Evolutionary conservation across 2,888 invertebrate genomes (phyloP).

Genomic region (Shargacucullia verbasci): DNA sequence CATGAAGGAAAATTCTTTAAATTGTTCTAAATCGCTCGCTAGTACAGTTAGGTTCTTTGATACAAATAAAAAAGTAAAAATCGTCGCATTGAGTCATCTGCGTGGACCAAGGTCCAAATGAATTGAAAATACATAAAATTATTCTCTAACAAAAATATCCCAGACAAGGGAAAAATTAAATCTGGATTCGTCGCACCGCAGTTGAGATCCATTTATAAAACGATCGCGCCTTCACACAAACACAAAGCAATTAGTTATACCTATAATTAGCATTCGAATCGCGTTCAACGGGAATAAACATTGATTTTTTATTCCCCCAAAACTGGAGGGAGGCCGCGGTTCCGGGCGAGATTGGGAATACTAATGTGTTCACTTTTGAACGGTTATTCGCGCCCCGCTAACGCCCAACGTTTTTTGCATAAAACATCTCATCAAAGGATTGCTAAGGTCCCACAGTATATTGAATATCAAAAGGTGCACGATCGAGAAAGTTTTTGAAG

Average conservation of each 20-base stretch:
- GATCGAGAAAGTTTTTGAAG: constrained; percentile 81
- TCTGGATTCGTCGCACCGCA: constrained; percentile 58
- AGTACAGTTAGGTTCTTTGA: constrained; percentile 14
- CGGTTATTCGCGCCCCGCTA: constrained; percentile 87
- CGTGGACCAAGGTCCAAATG: constrained; percentile 37
- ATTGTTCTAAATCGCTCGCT: constrained; percentile 27
- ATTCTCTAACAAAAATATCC: constrained; percentile 57
- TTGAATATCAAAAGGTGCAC: constrained; percentile 89
- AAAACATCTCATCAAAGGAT: constrained; percentile 90
- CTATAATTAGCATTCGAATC: constrained; percentile 86
- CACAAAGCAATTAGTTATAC: constrained; percentile 84
- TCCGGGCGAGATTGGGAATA: constrained; percentile 81
- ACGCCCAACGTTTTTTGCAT: constrained; percentile 89
- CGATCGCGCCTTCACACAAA: constrained; percentile 76
- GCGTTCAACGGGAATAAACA: constrained; percentile 86
- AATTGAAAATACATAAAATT: constrained; percentile 62
- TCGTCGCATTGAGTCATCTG: constrained; percentile 8
- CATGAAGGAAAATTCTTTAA: constrained; percentile 46
- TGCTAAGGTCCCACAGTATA: constrained; percentile 86
- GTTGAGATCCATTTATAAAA: constrained; percentile 68
- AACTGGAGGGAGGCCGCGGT: constrained; percentile 78
- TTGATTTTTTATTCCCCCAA: constrained; percentile 89
- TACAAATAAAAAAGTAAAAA: constrained; percentile 18
- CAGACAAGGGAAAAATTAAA: constrained; percentile 64
- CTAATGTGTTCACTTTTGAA: constrained; percentile 88